These are phyloP conservation scores for Scolopax mira DNA, from an alignment of 2,113 vertebrate species.

Conservation along the genomic window DNA sequence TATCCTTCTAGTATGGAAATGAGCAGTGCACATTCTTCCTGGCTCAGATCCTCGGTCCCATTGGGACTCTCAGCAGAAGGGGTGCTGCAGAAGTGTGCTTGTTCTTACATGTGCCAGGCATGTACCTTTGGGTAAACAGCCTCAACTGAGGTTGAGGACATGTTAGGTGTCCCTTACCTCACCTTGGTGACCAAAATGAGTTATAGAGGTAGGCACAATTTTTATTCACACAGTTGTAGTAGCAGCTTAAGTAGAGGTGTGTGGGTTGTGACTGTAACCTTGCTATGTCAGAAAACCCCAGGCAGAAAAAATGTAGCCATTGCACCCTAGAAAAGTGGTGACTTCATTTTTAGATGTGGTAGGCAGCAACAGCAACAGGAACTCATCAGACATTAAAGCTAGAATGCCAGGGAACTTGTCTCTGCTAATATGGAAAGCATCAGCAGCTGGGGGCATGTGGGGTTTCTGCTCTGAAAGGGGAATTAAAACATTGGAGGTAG, in stretches of 20 bases:
- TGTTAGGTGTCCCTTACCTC: neutral
- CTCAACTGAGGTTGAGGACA: neutral
- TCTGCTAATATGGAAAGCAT: neutral
- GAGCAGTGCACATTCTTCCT: no score
- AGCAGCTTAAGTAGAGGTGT: neutral
- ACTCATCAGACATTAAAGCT: neutral
- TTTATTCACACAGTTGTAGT: neutral
- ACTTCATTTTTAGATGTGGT: neutral
- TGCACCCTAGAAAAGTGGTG: neutral
- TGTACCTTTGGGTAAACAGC: fast-evolving
- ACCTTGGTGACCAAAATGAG: neutral
- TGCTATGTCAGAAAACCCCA: neutral
- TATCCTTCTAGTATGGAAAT: neutral
- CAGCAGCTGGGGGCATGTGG: neutral
- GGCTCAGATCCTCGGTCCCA: fast-evolving
- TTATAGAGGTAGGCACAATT: neutral
- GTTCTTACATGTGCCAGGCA: neutral
- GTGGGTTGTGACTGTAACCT: neutral
- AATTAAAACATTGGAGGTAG: neutral
- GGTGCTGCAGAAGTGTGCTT: neutral
- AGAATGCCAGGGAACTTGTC: neutral
- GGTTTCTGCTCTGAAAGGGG: neutral
- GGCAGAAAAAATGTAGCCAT: neutral
- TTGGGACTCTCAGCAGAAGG: neutral
- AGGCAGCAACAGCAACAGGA: neutral